Conservation (phyloP, 2,113 vertebrate species). For the Zosterops lateralis region DNA sequence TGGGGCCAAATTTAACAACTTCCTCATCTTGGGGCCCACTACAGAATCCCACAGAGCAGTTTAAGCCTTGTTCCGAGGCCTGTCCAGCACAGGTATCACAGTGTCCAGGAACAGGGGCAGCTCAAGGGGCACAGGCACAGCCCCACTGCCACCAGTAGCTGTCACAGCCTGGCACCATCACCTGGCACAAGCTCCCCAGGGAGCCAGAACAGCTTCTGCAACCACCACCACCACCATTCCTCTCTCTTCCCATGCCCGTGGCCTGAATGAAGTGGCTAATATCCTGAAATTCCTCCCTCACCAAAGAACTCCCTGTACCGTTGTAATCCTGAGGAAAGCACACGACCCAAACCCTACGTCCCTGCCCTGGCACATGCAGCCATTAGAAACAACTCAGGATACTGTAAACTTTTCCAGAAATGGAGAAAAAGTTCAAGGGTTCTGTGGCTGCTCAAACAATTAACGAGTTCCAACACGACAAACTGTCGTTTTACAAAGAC, state of each 20-base stretch:
- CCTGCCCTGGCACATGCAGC: not conserved
- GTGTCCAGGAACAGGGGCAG: not conserved
- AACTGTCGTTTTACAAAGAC: not conserved
- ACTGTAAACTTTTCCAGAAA: not conserved
- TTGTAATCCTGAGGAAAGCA: not conserved
- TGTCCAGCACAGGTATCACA: accelerated
- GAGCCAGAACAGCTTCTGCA: not conserved
- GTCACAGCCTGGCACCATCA: not conserved
- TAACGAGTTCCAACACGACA: not conserved
- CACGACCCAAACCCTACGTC: accelerated
- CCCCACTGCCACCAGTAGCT: not conserved
- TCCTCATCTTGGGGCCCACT: not conserved
- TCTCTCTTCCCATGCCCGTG: accelerated
- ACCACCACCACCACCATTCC: too few species aligned
- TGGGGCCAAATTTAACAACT: not conserved
- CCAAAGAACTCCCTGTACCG: not conserved
- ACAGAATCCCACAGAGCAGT: not conserved
- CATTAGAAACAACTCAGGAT: not conserved
- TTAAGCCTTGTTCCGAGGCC: not conserved
- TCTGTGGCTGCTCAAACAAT: not conserved
- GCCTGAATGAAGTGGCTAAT: not conserved
- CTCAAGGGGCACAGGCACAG: not conserved
- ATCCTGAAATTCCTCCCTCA: not conserved
- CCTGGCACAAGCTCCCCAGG: not conserved
- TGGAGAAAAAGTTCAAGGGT: not conserved